Base-by-base conservation (phyloP, 1,140 invertebrate genomes). In the Drosophila leontia region DNA sequence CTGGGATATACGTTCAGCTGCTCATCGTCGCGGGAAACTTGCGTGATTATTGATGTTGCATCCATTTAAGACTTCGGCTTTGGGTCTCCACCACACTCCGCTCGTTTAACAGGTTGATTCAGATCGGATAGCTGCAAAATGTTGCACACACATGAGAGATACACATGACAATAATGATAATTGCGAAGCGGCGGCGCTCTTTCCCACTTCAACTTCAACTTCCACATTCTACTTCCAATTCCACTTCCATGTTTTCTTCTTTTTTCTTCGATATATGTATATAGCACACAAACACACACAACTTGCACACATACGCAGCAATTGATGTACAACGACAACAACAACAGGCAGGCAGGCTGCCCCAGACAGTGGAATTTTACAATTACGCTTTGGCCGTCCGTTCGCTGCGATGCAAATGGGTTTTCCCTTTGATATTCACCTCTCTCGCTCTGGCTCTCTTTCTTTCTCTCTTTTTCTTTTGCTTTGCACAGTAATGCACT, bases 41-140 rank as follows among this genome's bases (percentile, higher is more conserved):
- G 97, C 94, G 97, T 98, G 94, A 98, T 98, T 95, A 99, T 98
- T 96, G 97, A 98, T 96, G 97, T 97, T 96, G 97, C 97, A 97
- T 98, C 98, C 97, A 98, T 98, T 96, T 96, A 96, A 95, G 95
- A 95, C 96, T 96, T 91, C 88, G 84, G 61, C 80, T 64, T 56
- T 39, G 59, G 51, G 74, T n/a, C 45, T 57, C 51, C 59, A 64
- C 45, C 51, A 56, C 53, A 56, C 53, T 56, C 53, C 53, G 35
- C 42, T 79, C 63, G 84, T 69, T 58, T 71, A 58, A 71, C 68
- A 58, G 68, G 68, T 71, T 71, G 55, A 50, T 57, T 69, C 67
- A 41, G 48, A 55, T 70, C 67, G 48, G 62, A 68, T 53, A 69
- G 67, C 67, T 82, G 80, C 62, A 75, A 82, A 70, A 80, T 75